These are phyloP conservation scores for Alloscopus bannaensis DNA, from an alignment of 2,888 invertebrate genomes.

Conservation along the genomic window DNA sequence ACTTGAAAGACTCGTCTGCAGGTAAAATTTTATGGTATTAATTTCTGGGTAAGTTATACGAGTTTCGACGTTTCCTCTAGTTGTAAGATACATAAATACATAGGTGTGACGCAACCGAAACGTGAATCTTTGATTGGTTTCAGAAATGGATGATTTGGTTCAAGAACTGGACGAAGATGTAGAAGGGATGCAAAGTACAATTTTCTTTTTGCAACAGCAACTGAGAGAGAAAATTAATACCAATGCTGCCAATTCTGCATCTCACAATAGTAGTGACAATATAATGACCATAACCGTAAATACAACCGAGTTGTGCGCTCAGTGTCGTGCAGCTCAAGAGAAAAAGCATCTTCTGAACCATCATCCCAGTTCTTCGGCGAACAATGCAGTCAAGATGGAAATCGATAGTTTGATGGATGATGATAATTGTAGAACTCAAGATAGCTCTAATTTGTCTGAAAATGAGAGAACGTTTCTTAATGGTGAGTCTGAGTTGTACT, in stretches of 20 bases:
- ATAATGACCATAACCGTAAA: conserved; percentile 45
- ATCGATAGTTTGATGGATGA: conserved; percentile 50
- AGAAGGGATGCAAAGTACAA: conserved; percentile 99
- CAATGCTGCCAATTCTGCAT: conserved; percentile 28
- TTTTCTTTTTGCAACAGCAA: conserved; percentile 94
- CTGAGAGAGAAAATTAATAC: conserved; percentile 80
- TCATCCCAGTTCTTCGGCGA: conserved; percentile 26
- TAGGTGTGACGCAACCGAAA: too few species aligned
- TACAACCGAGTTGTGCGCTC: conserved; percentile 65
- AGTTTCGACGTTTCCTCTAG: too few species aligned
- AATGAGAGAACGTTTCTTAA: conserved; percentile 67
- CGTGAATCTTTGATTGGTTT: too few species aligned
- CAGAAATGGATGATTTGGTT: conserved; percentile 96
- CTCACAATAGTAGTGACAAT: conserved; percentile 38
- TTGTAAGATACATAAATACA: too few species aligned
- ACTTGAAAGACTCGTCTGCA: too few species aligned
- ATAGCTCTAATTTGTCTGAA: conserved; percentile 46
- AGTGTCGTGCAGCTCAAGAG: conserved; percentile 66
- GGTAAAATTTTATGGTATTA: too few species aligned
- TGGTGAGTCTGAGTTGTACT: conserved; percentile 58
- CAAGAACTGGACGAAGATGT: conserved; percentile 98
- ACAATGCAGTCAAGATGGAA: conserved; percentile 59
- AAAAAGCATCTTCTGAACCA: conserved; percentile 52
- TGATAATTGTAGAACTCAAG: conserved; percentile 47
- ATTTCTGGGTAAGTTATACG: too few species aligned